phyloP scores from a whole-genome alignment of 2,797 vertebrate genomes.

The Denticeps clupeoides region DNA sequence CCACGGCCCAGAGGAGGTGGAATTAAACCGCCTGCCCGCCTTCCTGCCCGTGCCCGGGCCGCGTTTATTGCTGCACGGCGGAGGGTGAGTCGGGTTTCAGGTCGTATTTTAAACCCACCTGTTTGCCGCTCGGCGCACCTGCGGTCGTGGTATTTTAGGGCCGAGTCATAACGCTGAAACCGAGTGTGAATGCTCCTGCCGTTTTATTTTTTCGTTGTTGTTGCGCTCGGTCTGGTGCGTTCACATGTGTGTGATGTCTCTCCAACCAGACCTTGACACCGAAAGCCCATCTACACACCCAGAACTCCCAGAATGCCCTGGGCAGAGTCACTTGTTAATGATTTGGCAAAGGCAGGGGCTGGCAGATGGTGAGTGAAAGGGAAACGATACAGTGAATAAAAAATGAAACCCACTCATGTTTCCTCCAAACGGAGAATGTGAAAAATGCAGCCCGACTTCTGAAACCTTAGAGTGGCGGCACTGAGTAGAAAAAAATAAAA shows the following conservation, averaged over 20 bases:
- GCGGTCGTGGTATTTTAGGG: too few species aligned
- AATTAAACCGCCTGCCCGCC: too few species aligned
- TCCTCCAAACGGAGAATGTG: slow-evolving; percentile 17
- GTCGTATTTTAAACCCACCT: too few species aligned
- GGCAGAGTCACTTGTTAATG: slow-evolving; percentile 38
- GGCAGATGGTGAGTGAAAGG: slow-evolving; percentile 32
- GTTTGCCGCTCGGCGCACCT: too few species aligned
- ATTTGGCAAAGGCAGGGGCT: slow-evolving; percentile 35
- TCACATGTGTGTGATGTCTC: slow-evolving; percentile 23
- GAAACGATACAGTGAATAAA: slow-evolving; percentile 34
- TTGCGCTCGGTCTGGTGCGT: neutral
- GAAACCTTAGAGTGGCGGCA: slow-evolving; percentile 18
- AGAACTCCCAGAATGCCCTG: slow-evolving; percentile 14
- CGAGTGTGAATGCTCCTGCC: too few species aligned
- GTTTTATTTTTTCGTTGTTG: too few species aligned
- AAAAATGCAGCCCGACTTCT: slow-evolving; percentile 7
- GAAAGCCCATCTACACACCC: slow-evolving; percentile 25
- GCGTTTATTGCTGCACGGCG: too few species aligned
- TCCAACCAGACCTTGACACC: slow-evolving; percentile 26
- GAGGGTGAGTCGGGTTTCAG: too few species aligned
- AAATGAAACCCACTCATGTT: slow-evolving; percentile 40
- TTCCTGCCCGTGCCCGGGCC: too few species aligned
- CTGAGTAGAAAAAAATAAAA: slow-evolving; percentile 19
- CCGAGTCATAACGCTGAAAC: too few species aligned
- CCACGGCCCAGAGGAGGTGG: too few species aligned